Base-by-base conservation (phyloP, 2,113 vertebrate genomes). In the Anguilla japonica region DNA sequence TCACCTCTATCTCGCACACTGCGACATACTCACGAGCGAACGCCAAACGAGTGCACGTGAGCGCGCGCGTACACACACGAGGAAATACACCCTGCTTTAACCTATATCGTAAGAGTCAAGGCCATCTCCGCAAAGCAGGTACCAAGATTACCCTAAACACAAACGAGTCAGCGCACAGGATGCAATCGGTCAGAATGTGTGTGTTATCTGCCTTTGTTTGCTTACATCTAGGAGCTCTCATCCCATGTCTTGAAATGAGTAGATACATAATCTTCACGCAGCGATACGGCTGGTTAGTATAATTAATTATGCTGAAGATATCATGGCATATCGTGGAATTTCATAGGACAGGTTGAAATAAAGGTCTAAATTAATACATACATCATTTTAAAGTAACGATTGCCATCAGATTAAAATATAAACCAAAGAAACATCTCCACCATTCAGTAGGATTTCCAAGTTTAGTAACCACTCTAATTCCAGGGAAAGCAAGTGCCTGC, bases 81-180 rank as follows among this genome's bases (percentile, higher is more conserved):
- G 75, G 50, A 80, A 85, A 85, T 57, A 39, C 71, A 79, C 78
- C 18, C 75, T n/a, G 50, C 84, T 40, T 80, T 79, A 85, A 85
- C 84, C 84, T 85, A 79, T 79, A 60, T 46, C 34, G 13, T 34
- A 40, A 15, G 78, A n/a, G 34, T 85, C 84, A 80, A 85, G 75
- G 78, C 75, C 75, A 80, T 79, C 29, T n/a, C 50, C 57, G 34
- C 75, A 60, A 57, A 85, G 34, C 75, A 57, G 84, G 79, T 57
- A 80, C 50, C 39, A 22, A 85, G 34, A 50, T 57, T 22, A n/a
- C 81, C 18, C 9, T 75, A 26, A 67, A n/a, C 41, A 46, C 39
- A 16, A 84, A 13, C 83, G 56, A 40, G 60, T 41, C 50, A 53
- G 50, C 50, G 13, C 50, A 53, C 41, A 78, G 83, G 26, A 53